phyloP scores from a whole-genome alignment of 2,888 invertebrate species.

The Lottia scabra region DNA sequence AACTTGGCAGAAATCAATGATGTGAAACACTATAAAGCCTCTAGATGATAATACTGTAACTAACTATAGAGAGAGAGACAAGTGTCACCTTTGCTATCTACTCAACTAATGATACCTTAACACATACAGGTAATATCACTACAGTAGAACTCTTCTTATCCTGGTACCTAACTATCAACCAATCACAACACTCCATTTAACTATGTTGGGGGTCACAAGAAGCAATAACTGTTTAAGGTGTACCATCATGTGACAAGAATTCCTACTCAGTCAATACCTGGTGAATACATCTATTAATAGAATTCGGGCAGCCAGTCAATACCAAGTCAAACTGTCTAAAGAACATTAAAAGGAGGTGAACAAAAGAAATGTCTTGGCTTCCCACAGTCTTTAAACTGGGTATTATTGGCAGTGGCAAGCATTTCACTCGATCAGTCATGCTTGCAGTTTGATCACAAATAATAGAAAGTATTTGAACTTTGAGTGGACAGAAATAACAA shows the following conservation, averaged over 20 bases:
- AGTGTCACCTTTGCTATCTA: constrained; percentile 1
- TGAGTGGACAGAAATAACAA: too few species aligned
- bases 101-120: not conserved
- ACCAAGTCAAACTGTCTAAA: constrained; percentile 15
- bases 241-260: constrained; percentile 12
- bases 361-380: not conserved
- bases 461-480: too few species aligned
- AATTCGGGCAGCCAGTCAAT: constrained; percentile 16
- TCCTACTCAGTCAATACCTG: constrained; percentile 13
- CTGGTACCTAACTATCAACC: constrained; percentile 17
- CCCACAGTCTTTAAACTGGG: not conserved
- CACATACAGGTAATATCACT: not conserved
- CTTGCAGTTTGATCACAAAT: not conserved
- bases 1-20: too few species aligned
- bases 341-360: constrained; percentile 11
- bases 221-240: constrained; percentile 10
- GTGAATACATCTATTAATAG: constrained; percentile 19
- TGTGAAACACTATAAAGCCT: too few species aligned
- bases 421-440: not conserved
- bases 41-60: not conserved
- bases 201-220: constrained; percentile 12
- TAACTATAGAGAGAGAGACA: not conserved
- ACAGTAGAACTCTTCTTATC: constrained; percentile 6
- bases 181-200: constrained; percentile 10
- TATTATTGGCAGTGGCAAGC: constrained; percentile 3